Evolutionary conservation across 2,888 invertebrate genomes (phyloP).

Genomic region (Oligia strigilis): DNA sequence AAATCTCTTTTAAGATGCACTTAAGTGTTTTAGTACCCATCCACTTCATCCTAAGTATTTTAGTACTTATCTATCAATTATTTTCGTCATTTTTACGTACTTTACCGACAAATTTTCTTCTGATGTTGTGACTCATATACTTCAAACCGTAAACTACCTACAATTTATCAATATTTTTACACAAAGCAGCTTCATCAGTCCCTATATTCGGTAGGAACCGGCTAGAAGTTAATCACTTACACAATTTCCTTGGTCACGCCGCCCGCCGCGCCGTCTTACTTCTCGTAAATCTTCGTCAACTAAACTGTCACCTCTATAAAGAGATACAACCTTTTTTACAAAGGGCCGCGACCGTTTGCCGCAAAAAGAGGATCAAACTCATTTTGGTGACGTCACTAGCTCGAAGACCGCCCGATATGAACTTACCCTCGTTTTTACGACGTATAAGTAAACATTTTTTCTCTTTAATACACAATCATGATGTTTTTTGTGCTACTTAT

Average conservation of each 20-base stretch:
- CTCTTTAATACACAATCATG: slow-evolving; percentile 37
- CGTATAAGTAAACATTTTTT: slow-evolving; percentile 47
- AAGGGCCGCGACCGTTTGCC: slow-evolving; percentile 55
- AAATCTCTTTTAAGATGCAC: no score
- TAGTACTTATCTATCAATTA: not conserved
- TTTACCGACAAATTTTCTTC: not conserved
- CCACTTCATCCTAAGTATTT: not conserved
- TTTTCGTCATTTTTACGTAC: not conserved
- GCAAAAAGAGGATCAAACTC: slow-evolving; percentile 63
- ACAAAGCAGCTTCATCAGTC: slow-evolving; percentile 52
- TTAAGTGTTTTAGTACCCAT: not conserved
- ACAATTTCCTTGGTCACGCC: slow-evolving; percentile 69
- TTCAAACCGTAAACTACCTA: slow-evolving; percentile 1
- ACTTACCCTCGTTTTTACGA: slow-evolving; percentile 52
- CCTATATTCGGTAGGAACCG: slow-evolving; percentile 51
- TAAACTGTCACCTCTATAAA: slow-evolving; percentile 79
- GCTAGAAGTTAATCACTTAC: slow-evolving; percentile 74
- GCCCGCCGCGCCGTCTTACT: slow-evolving; percentile 47
- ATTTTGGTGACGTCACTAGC: slow-evolving; percentile 57
- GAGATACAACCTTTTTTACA: slow-evolving; percentile 75
- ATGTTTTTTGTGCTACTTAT: slow-evolving; percentile 34
- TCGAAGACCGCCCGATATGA: slow-evolving; percentile 41
- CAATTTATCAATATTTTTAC: not conserved
- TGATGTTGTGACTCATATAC: not conserved
- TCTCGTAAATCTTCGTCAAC: slow-evolving; percentile 80